Evolutionary conservation across 92 coral and sea anemone genomes (phyloP).

Genomic region (Paramuricea clavata): DNA sequence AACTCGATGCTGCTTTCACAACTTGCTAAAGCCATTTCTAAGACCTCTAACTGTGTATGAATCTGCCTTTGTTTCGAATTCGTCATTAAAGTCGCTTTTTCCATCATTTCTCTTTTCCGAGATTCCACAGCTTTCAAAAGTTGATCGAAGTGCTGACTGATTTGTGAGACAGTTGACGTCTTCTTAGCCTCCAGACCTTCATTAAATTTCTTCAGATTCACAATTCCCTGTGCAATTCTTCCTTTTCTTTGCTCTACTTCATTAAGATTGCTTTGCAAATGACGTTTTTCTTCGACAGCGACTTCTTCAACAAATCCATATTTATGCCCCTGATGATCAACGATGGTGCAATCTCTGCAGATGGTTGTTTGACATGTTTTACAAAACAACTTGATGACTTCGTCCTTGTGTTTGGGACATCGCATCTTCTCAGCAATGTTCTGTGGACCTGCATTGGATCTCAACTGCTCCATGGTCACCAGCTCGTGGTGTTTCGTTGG

Average conservation of each 20-base stretch:
- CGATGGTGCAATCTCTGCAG: constrained; percentile 76
- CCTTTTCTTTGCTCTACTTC: constrained; percentile 31
- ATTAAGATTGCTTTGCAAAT: constrained; percentile 31
- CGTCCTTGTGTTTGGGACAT: constrained; percentile 75
- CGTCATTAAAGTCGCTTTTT: constrained; percentile 22
- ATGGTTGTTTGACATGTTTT: constrained; percentile 69
- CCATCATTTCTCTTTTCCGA: constrained; percentile 11
- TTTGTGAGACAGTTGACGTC: constrained; percentile 35
- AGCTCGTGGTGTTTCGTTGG: constrained; percentile 40
- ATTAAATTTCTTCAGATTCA: constrained; percentile 33
- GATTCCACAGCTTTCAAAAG: constrained; percentile 47
- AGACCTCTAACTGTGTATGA: constrained; percentile 49
- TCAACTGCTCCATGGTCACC: constrained; percentile 3
- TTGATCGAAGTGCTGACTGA: constrained; percentile 51
- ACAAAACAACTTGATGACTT: constrained; percentile 74
- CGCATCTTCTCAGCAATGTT: constrained; percentile 64
- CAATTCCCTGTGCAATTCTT: constrained; percentile 34
- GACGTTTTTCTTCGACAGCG: constrained; percentile 52
- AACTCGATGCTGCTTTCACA: constrained; percentile 66
- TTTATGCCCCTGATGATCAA: constrained; percentile 75
- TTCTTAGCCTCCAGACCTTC: constrained; percentile 16
- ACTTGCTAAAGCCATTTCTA: constrained; percentile 45
- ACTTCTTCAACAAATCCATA: constrained; percentile 71
- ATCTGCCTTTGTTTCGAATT: constrained; percentile 49
- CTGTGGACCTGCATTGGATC: constrained; percentile 44